These are phyloP conservation scores for Aegotheles bennettii DNA, from an alignment of 2,113 vertebrate genomes.

Conservation along the genomic window DNA sequence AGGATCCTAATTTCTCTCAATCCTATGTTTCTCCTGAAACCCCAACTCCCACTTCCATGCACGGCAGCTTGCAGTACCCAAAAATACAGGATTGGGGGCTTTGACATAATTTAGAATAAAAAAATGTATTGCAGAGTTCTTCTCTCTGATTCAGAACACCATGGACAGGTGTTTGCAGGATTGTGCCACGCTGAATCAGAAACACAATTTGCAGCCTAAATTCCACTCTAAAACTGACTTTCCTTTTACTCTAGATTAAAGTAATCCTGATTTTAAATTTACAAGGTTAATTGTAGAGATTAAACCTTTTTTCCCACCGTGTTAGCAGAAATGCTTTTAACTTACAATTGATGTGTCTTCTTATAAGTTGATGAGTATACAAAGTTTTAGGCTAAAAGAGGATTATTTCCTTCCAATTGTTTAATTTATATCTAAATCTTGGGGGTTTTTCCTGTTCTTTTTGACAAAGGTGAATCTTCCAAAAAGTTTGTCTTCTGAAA, in stretches of 20 bases:
- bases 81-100: not conserved
- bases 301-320: not conserved
- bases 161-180: not conserved
- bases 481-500: not conserved
- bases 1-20: not conserved
- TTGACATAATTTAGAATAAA: not conserved
- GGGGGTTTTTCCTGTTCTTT: not conserved
- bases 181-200: not conserved
- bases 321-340: not conserved
- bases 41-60: not conserved
- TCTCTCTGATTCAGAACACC: not conserved
- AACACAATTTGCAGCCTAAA: not conserved
- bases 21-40: not conserved
- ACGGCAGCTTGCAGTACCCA: not conserved
- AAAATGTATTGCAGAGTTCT: too few relatives aligned
- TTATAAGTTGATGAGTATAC: not conserved
- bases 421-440: not conserved
- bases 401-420: not conserved
- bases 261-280: not conserved
- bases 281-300: not conserved
- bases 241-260: not conserved
- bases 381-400: not conserved
- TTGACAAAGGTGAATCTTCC: not conserved
- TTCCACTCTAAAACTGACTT: not conserved
- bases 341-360: not conserved